Evolutionary conservation across 2,113 vertebrate species (phyloP).

Genomic region (Perognathus longimembris): DNA sequence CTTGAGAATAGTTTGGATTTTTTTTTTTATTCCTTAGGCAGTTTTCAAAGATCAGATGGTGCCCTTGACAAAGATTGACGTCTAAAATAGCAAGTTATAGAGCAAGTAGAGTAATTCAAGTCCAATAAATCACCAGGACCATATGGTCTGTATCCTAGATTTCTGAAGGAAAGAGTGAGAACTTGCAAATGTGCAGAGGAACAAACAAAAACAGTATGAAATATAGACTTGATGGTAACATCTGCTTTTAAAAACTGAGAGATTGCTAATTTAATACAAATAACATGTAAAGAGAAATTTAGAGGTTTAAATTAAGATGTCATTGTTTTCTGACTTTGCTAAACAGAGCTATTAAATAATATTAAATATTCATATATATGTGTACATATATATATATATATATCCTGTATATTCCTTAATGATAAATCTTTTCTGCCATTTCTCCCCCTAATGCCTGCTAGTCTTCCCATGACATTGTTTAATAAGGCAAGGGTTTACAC

Average conservation of each 20-base stretch:
- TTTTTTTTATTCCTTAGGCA: conserved; percentile 63
- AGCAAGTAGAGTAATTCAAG: conserved; percentile 71
- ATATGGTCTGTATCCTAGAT: conserved; percentile 85
- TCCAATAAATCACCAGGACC: conserved; percentile 82
- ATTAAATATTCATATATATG: neutral
- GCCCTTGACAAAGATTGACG: conserved; percentile 77
- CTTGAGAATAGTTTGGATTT: conserved; percentile 41
- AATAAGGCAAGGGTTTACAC: neutral
- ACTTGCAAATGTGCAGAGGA: conserved; percentile 76
- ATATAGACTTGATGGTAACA: conserved; percentile 77
- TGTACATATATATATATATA: no score
- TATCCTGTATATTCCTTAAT: neutral
- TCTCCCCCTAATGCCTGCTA: neutral
- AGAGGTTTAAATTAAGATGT: neutral
- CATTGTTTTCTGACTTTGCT: neutral
- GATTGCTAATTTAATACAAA: conserved; percentile 65
- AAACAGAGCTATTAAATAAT: neutral
- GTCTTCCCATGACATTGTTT: neutral
- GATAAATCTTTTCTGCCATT: neutral
- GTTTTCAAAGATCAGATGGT: conserved; percentile 75
- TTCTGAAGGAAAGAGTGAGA: conserved; percentile 83
- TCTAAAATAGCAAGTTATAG: conserved; percentile 69
- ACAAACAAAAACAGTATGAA: conserved; percentile 70
- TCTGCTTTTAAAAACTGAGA: conserved; percentile 74
- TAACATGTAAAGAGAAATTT: conserved; percentile 25